Evolutionary conservation across 2,113 vertebrate species (phyloP).

Genomic region (Cottus gobio): DNA sequence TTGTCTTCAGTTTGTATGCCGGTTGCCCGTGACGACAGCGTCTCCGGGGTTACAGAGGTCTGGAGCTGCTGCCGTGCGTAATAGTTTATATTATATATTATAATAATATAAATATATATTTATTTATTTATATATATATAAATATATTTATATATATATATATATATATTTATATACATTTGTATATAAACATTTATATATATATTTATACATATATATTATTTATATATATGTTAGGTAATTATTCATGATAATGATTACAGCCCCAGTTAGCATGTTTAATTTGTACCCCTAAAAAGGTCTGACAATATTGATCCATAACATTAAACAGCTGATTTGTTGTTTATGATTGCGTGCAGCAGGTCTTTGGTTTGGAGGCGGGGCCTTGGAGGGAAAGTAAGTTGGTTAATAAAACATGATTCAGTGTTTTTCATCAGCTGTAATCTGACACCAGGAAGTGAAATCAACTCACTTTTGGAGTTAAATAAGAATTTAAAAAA

Average conservation of each 20-base stretch:
- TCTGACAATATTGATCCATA: background rate
- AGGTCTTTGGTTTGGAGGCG: background rate
- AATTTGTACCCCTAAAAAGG: background rate
- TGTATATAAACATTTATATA: background rate
- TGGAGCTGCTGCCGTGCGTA: conserved; percentile 54
- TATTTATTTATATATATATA: no score
- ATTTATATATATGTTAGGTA: no score
- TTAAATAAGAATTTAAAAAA: background rate
- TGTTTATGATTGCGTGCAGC: conserved; percentile 3
- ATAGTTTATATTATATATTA: no score
- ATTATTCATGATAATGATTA: background rate
- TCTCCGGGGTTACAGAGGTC: conserved; percentile 59
- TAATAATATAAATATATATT: no score
- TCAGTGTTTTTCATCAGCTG: conserved; percentile 56
- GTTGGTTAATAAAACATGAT: no score
- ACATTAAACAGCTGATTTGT: background rate
- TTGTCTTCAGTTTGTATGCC: conserved; percentile 64
- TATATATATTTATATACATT: no score
- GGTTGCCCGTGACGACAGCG: conserved; percentile 71
- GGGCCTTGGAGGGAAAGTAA: background rate
- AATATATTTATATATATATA: no score
- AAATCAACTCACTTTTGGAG: conserved; percentile 32
- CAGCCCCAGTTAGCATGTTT: background rate
- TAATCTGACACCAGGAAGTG: conserved; percentile 24
- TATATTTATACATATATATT: background rate